Percentiles rank a stretch among this genome's conserved stretches.
Evolutionary conservation across 2,113 vertebrate species (phyloP).

Genomic region (Paramisgurnus dabryanus): DNA sequence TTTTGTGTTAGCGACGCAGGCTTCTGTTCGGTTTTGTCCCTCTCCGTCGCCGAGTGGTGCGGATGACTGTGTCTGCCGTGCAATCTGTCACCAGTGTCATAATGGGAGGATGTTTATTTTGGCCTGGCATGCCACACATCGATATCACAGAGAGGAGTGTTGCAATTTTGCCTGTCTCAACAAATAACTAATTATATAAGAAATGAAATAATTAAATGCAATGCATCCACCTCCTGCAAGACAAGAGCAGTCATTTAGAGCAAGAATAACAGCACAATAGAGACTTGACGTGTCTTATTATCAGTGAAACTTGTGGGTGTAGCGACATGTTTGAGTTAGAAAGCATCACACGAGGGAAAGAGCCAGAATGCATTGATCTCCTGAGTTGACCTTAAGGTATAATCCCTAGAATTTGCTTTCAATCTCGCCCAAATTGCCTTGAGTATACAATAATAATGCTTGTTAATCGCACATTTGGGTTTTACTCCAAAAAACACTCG

Average conservation of each 20-base stretch:
- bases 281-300: not conserved
- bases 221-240: constrained; percentile 22
- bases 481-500: not conserved
- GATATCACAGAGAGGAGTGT: constrained; percentile 42
- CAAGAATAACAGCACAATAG: constrained; percentile 25
- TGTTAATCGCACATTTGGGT: constrained; percentile 20
- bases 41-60: constrained; percentile 36
- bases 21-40: constrained; percentile 35
- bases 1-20: constrained; percentile 40
- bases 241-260: constrained; percentile 38
- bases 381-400: not conserved
- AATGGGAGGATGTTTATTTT: constrained; percentile 57
- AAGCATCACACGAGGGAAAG: constrained; percentile 11
- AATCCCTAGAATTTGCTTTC: constrained; percentile 13
- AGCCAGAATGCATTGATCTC: not conserved
- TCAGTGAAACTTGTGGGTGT: constrained; percentile 33
- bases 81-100: constrained; percentile 50
- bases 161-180: constrained; percentile 43
- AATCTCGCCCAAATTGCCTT: not conserved
- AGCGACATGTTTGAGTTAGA: not conserved
- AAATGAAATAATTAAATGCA: constrained; percentile 42
- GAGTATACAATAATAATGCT: not conserved
- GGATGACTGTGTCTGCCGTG: constrained; percentile 47
- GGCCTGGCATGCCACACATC: constrained; percentile 42
- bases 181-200: constrained; percentile 51